A percentile compares a stretch with the other conserved stretches of the same genome.
Evolutionary conservation across 1,140 invertebrate genomes (phyloP).

Genomic region (Tetragnatha versicolor): DNA sequence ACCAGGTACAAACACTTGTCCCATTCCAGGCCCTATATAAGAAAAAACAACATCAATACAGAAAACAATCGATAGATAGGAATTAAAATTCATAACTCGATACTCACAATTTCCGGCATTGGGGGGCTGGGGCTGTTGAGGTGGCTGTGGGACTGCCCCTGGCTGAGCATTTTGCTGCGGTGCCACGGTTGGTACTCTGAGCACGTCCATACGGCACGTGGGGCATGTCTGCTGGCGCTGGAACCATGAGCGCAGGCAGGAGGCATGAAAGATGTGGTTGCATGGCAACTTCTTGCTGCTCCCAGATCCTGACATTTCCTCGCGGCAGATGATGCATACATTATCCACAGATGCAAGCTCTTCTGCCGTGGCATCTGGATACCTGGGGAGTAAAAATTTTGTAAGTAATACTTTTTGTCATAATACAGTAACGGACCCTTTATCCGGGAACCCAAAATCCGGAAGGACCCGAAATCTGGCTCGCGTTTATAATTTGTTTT

Average conservation of each 20-base stretch:
- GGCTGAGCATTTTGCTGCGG: conserved; percentile 26
- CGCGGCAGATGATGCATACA: conserved; percentile 98
- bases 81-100: neutral
- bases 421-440: no score
- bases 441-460: no score
- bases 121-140: conserved; percentile 50
- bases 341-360: conserved; percentile 94
- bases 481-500: no score
- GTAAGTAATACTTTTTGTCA: neutral
- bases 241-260: conserved; percentile 98
- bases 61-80: neutral
- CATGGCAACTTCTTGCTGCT: conserved; percentile 97
- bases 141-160: conserved; percentile 23
- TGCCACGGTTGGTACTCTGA: conserved; percentile 71
- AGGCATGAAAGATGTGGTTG: conserved; percentile 99
- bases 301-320: conserved; percentile 69
- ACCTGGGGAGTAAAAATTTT: conserved; percentile 59
- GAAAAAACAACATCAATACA: neutral
- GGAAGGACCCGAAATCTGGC: no score
- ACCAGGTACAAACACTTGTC: conserved; percentile 34
- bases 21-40: conserved; percentile 18
- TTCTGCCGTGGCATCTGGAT: conserved; percentile 94
- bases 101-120: conserved; percentile 32
- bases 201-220: conserved; percentile 95
- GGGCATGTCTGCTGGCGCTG: conserved; percentile 99